Percentiles rank a stretch among this genome's conserved stretches.
Conservation (phyloP, 2,888 invertebrate genomes). For the Himalopsyche tibetana region DNA sequence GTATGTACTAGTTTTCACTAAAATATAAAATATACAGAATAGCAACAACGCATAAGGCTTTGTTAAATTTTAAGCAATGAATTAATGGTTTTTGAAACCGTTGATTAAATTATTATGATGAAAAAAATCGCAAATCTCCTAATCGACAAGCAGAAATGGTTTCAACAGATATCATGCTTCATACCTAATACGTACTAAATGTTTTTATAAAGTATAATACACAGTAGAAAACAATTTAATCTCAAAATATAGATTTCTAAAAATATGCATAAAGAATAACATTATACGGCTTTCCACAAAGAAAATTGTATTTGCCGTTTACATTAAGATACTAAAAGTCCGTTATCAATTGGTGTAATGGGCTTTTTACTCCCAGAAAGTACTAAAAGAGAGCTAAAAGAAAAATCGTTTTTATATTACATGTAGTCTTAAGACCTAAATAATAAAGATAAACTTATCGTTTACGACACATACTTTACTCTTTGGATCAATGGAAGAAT, state of each 20-base stretch:
- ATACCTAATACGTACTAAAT: neutral
- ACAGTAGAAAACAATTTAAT: neutral
- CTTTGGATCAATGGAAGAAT: neutral
- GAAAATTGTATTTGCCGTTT: neutral
- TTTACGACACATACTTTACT: neutral
- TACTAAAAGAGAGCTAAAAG: slow-evolving; percentile 12
- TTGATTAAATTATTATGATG: too few species aligned
- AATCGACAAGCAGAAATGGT: too few species aligned
- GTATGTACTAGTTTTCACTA: too few species aligned
- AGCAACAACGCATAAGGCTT: too few species aligned
- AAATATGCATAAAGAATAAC: neutral
- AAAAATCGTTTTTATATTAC: slow-evolving; percentile 19
- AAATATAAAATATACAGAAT: too few species aligned
- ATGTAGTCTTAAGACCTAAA: neutral
- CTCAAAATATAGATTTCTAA: neutral
- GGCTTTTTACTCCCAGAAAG: neutral
- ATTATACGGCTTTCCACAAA: neutral
- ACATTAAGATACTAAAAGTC: neutral
- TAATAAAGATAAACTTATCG: slow-evolving; percentile 6
- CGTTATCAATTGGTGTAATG: slow-evolving; percentile 14
- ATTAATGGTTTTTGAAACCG: too few species aligned
- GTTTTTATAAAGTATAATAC: too few species aligned
- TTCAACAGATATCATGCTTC: too few species aligned
- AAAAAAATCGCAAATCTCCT: too few species aligned
- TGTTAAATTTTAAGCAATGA: too few species aligned